A percentile compares a stretch with the other conserved stretches of the same genome.
Evolutionary conservation across 1,140 invertebrate genomes (phyloP).

Genomic region (Argopecten irradians): DNA sequence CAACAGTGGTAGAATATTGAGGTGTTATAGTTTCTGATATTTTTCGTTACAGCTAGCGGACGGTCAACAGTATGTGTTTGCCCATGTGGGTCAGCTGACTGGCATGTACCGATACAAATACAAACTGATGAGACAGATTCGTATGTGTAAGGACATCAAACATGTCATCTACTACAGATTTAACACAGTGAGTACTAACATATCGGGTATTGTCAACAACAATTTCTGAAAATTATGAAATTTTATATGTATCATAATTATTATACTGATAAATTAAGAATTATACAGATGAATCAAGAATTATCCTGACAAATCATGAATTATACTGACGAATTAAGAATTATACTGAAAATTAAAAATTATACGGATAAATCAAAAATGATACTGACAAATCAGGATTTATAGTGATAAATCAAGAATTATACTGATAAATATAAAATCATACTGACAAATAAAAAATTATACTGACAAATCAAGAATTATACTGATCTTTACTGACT

Average conservation of each 20-base stretch:
- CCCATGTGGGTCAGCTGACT: conserved; percentile 99
- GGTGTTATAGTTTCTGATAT: neutral
- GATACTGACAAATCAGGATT: no score
- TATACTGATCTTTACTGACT: neutral
- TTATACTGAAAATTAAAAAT: no score
- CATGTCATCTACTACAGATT: conserved; percentile 99
- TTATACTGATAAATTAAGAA: no score
- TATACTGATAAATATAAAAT: neutral
- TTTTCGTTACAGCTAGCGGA: conserved; percentile 88
- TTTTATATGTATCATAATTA: no score
- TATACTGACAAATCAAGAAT: neutral
- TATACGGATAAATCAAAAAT: no score
- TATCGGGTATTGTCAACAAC: no score
- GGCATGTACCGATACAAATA: conserved; percentile 99
- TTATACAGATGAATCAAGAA: no score
- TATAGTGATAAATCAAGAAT: no score
- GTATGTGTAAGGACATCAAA: conserved; percentile 99
- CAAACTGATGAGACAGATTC: conserved; percentile 99
- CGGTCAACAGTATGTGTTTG: conserved; percentile 99
- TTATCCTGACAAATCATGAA: no score
- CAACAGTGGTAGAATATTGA: no score
- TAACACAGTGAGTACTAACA: conserved; percentile 87
- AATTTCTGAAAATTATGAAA: no score
- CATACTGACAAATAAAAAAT: neutral
- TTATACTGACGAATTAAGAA: no score